These are phyloP conservation scores for Oxyteleia sp. DNA, from an alignment of 2,888 invertebrate species.

Conservation along the genomic window DNA sequence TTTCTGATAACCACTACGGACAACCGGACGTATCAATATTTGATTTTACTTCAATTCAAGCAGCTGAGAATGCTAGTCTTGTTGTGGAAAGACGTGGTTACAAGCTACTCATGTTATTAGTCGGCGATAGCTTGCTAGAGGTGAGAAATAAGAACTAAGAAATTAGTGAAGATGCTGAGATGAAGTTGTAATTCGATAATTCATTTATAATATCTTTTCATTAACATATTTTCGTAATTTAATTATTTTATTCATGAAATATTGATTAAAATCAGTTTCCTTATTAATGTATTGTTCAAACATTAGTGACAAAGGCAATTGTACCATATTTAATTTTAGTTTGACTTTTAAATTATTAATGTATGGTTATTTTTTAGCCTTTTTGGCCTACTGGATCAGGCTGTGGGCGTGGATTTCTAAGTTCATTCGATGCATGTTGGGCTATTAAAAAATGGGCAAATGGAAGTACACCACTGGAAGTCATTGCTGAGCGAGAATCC, in stretches of 20 bases:
- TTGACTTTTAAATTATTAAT: too few relatives aligned
- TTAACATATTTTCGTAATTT: too few relatives aligned
- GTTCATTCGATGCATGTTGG: conserved; percentile 98
- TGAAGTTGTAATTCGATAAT: too few relatives aligned
- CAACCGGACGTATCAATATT: conserved; percentile 99
- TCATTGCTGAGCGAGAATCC: conserved; percentile 97
- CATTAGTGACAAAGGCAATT: too few relatives aligned
- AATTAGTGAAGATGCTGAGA: too few relatives aligned
- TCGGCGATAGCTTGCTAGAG: conserved; percentile 98
- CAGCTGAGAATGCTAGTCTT: conserved; percentile 97
- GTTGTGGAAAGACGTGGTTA: conserved; percentile 93
- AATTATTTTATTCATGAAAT: too few relatives aligned
- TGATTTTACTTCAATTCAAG: conserved; percentile 99
- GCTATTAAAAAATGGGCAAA: conserved; percentile 95
- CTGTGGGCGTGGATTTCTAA: conserved; percentile 98
- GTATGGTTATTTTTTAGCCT: conserved; percentile 89
- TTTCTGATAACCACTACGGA: conserved; percentile 99
- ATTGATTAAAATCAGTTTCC: too few relatives aligned
- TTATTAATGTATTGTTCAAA: too few relatives aligned
- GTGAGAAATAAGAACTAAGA: conserved; percentile 85
- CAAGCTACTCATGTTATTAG: conserved; percentile 95
- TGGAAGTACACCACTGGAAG: conserved; percentile 92
- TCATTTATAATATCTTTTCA: too few relatives aligned
- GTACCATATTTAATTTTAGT: too few relatives aligned
- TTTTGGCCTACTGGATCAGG: conserved; percentile 99